Evolutionary conservation across 2,888 invertebrate genomes (phyloP).

Genomic region (Meloe dianella): DNA sequence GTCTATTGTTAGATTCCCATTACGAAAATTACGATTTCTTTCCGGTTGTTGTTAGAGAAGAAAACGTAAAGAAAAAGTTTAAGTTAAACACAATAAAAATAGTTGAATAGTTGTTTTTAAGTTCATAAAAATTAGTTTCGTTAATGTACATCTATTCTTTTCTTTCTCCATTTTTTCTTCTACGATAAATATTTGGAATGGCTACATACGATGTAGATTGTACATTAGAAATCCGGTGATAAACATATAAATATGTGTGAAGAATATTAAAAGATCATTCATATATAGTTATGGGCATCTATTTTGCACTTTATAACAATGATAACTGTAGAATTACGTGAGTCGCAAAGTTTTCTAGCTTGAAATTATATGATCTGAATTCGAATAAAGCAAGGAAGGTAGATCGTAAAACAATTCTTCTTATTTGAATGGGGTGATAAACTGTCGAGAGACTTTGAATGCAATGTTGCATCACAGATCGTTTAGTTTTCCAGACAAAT

Average conservation of each 20-base stretch:
- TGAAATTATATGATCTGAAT: neutral
- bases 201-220: neutral
- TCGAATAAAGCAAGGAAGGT: neutral
- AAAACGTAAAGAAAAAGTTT: neutral
- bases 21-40: slow-evolving; percentile 5
- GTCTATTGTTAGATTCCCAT: slow-evolving; percentile 4
- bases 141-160: neutral
- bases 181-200: neutral
- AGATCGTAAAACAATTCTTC: slow-evolving; percentile 5
- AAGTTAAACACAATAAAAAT: neutral
- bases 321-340: neutral
- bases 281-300: neutral
- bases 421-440: neutral
- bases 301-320: slow-evolving; percentile 6
- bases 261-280: neutral
- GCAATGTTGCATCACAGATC: slow-evolving; percentile 2
- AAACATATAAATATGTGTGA: slow-evolving; percentile 1
- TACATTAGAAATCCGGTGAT: neutral
- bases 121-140: neutral
- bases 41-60: neutral
- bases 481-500: neutral
- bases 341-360: neutral
- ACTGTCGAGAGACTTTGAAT: neutral
- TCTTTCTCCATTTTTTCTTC: neutral
- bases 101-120: neutral